These are phyloP conservation scores for Acromyrmex heyeri DNA, from an alignment of 1,140 invertebrate genomes.

Conservation along the genomic window DNA sequence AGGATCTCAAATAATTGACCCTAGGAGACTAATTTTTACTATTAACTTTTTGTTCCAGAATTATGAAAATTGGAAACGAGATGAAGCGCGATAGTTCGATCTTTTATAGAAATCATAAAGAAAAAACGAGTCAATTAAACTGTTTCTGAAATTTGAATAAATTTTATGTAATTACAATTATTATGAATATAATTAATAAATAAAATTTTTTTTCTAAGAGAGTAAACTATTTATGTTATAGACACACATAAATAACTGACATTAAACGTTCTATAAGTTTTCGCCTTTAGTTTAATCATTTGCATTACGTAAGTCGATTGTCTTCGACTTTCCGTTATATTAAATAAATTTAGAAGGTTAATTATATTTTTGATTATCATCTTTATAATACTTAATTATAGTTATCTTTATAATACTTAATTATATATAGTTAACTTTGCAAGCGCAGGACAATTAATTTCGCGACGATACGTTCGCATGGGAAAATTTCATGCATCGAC, in stretches of 20 bases:
- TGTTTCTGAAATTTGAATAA: background rate
- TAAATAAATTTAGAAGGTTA: background rate
- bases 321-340: background rate
- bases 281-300: background rate
- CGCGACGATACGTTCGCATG: slow-evolving; percentile 8
- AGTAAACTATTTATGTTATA: background rate
- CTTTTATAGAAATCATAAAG: background rate
- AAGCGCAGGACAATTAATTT: slow-evolving; percentile 24
- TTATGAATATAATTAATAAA: background rate
- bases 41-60: background rate
- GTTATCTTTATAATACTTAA: background rate
- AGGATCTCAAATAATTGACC: slow-evolving; percentile 14
- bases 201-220: background rate
- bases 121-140: background rate
- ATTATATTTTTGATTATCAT: background rate
- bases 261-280: background rate
- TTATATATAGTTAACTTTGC: background rate
- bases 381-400: background rate
- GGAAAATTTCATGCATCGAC: slow-evolving; percentile 30
- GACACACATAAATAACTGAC: background rate
- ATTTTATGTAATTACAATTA: background rate
- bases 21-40: background rate
- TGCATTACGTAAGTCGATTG: background rate
- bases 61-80: background rate
- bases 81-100: background rate